Evolutionary conservation across 1,140 invertebrate species (phyloP), one percentile per base, ranked within the genome.

Genomic region (Mercenaria mercenaria): DNA sequence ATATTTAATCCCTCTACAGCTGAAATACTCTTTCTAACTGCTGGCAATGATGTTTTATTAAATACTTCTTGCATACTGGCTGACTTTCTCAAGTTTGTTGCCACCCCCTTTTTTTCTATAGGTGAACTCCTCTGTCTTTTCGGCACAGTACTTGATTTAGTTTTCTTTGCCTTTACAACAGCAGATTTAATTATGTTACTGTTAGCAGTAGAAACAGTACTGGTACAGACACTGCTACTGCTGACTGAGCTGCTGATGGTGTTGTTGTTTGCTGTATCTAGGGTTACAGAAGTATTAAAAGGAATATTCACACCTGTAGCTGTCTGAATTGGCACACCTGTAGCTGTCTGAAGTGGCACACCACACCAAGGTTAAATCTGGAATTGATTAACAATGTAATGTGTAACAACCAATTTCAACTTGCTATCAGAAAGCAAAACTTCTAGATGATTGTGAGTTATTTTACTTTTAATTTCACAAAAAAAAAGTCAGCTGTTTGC

Each of bases 1-100:
- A 77, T 50, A 50, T 15, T 77, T 77, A 67, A 29, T 32, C 61
- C 61, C 26, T 67, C 61, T 32, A 67, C 32, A 67, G 61, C 61
- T 32, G 61, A 67, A 3, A 37, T 29, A 67, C 32, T 67, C 8
- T 29, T 29, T 32, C 29, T 4, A 3, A 67, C 20, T 32, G 61
- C 3, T 32, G 26, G 61, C 32, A 32, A 32, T n/a, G 61, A 8
- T 37, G 61, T 67, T 32, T n/a, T 67, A 6, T 20, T 8, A n/a
- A 20, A 6, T 6, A n/a, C 18, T n/a, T n/a, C 26, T 6, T 8
- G 18, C 56, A 61, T 13, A 67, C n/a, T 67, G n/a, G 32, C 8
- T 37, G 61, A 32, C 29, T 67, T n/a, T 18, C n/a, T 29, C 61
- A 32, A 11, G 3, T 67, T 37, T 6, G n/a, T n/a, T n/a, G 61